phyloP scores from a whole-genome alignment of 1,140 invertebrate species.

The Papilio polyxenes region DNA sequence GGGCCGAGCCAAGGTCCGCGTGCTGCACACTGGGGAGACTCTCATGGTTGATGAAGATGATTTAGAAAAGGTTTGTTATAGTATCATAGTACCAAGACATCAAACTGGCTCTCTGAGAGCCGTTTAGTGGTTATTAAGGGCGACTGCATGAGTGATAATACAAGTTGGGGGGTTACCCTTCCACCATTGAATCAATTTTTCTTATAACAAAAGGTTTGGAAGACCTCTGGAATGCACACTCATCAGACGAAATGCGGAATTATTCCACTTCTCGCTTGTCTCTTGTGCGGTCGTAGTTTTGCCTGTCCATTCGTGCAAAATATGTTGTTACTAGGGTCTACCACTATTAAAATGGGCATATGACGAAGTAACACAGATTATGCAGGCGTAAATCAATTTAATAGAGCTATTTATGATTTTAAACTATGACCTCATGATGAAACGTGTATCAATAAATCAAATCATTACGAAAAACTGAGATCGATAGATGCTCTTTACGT shows the following conservation, averaged over 20 bases:
- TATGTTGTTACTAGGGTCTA: too few relatives aligned
- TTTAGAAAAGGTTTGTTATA: slow-evolving; percentile 87
- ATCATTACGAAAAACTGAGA: slow-evolving; percentile 27
- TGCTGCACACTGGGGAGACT: slow-evolving; percentile 89
- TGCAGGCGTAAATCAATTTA: not conserved
- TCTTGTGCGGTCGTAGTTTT: too few relatives aligned
- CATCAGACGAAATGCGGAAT: too few relatives aligned
- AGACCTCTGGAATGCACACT: too few relatives aligned
- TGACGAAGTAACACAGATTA: not conserved
- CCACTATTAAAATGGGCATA: too few relatives aligned
- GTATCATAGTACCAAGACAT: not conserved
- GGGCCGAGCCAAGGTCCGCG: slow-evolving; percentile 87
- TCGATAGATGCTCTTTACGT: slow-evolving; percentile 32
- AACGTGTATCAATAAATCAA: slow-evolving; percentile 27
- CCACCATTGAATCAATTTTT: too few relatives aligned
- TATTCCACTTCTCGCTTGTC: too few relatives aligned
- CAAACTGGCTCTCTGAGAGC: not conserved
- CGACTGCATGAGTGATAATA: not conserved
- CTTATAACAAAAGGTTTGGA: too few relatives aligned
- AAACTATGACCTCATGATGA: slow-evolving; percentile 26
- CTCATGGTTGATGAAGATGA: slow-evolving; percentile 95
- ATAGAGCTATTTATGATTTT: not conserved
- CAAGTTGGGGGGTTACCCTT: too few relatives aligned
- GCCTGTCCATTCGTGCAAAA: too few relatives aligned
- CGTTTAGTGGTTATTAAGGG: not conserved